phyloP scores from a whole-genome alignment of 2,888 invertebrate species.

The Apotomis capreana region DNA sequence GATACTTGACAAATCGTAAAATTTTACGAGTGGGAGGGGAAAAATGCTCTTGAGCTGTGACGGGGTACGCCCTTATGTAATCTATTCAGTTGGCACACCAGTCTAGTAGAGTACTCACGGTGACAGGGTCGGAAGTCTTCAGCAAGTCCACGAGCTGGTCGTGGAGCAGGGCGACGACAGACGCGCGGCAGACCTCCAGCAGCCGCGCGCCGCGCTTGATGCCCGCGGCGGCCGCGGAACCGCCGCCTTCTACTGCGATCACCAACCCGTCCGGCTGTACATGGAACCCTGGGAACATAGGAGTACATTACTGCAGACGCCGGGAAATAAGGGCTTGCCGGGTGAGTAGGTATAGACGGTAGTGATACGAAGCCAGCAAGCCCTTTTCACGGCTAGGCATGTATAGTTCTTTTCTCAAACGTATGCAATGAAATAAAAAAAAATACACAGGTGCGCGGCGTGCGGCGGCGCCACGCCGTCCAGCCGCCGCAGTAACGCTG shows the following conservation, averaged over 20 bases:
- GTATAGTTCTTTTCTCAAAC: too few relatives aligned
- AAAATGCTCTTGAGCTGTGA: too few relatives aligned
- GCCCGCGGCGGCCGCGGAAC: conserved; percentile 90
- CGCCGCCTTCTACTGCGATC: conserved; percentile 91
- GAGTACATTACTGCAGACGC: background rate
- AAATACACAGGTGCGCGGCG: too few relatives aligned
- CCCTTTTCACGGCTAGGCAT: too few relatives aligned
- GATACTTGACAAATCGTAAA: too few relatives aligned
- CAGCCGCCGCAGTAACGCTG: too few relatives aligned
- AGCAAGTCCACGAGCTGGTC: conserved; percentile 96
- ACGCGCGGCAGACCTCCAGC: conserved; percentile 95
- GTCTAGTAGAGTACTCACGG: conserved; percentile 77
- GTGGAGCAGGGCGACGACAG: conserved; percentile 93
- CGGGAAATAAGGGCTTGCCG: too few relatives aligned
- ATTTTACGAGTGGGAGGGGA: too few relatives aligned
- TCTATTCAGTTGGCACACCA: background rate
- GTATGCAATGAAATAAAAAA: too few relatives aligned
- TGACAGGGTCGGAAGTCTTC: conserved; percentile 94
- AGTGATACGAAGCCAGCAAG: too few relatives aligned
- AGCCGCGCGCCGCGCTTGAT: conserved; percentile 94
- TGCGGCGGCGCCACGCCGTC: too few relatives aligned
- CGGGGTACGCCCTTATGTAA: too few relatives aligned
- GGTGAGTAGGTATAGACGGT: background rate
- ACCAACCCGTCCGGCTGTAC: conserved; percentile 97
- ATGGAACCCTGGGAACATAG: conserved; percentile 86